Conservation (phyloP, 2,113 vertebrate species). For the Theristicus caerulescens region DNA sequence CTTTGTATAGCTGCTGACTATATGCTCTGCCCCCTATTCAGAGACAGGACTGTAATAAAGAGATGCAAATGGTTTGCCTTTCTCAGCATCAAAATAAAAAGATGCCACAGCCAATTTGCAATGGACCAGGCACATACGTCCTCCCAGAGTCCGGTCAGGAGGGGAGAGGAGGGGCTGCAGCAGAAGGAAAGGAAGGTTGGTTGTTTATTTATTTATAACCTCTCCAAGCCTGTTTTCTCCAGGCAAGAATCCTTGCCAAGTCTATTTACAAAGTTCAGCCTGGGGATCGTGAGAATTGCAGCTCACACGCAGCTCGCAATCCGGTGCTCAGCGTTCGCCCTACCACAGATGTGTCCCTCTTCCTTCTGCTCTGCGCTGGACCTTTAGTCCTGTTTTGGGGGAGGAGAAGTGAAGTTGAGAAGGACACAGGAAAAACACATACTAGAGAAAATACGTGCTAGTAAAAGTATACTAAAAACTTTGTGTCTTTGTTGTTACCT, state of each 20-base stretch:
- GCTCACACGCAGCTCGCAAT: background rate
- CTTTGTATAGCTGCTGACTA: background rate
- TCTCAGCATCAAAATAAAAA: background rate
- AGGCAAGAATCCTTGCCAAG: constrained; percentile 58
- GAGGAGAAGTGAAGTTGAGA: background rate
- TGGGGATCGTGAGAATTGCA: constrained; percentile 70
- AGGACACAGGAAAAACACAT: background rate
- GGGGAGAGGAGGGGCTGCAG: background rate
- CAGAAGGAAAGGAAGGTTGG: background rate
- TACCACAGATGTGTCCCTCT: constrained; percentile 5
- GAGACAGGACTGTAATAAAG: background rate
- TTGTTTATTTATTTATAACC: constrained; percentile 2
- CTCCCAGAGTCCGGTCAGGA: background rate
- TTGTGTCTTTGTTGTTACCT: background rate
- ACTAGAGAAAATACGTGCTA: background rate
- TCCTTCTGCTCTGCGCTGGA: background rate
- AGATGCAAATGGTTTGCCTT: background rate
- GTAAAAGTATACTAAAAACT: background rate
- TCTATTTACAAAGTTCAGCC: constrained; percentile 73
- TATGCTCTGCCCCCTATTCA: background rate
- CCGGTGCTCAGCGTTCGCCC: background rate
- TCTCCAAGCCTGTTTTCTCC: constrained; percentile 46
- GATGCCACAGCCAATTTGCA: background rate
- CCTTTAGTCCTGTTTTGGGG: background rate
- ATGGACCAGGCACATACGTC: background rate